A percentile compares a stretch with the other conserved stretches of the same genome.
Conservation (phyloP, 1,140 invertebrate genomes). For the Armadillidium nasatum region DNA sequence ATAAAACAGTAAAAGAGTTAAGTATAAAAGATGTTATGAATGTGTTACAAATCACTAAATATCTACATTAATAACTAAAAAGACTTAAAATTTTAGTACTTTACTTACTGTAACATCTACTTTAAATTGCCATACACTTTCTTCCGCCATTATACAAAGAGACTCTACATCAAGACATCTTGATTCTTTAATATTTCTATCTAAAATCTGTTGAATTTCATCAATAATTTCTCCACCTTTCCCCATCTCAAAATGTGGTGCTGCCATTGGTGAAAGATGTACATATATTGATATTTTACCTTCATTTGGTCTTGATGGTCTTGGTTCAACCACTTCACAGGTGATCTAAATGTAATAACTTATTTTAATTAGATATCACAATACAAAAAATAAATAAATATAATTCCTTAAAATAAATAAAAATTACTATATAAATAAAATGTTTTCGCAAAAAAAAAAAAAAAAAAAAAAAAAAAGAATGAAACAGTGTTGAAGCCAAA, state of each 20-base stretch:
- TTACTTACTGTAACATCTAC: slow-evolving; percentile 29
- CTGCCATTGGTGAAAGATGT: slow-evolving; percentile 29
- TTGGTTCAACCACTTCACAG: slow-evolving; percentile 27
- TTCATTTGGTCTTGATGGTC: slow-evolving; percentile 26
- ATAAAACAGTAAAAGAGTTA: no score
- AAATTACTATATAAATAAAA: no score
- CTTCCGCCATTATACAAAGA: slow-evolving; percentile 28
- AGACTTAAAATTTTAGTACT: background rate
- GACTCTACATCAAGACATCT: slow-evolving; percentile 25
- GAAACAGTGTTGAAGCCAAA: no score
- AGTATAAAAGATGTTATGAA: no score
- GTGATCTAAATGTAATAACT: slow-evolving; percentile 11
- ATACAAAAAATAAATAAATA: no score
- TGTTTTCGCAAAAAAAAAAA: no score
- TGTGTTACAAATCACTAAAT: no score
- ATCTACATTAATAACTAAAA: no score
- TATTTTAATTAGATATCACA: no score
- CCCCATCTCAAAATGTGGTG: slow-evolving; percentile 20
- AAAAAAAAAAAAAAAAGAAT: no score
- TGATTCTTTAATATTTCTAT: slow-evolving; percentile 30
- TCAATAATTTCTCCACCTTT: slow-evolving; percentile 1
- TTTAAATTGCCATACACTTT: slow-evolving; percentile 30
- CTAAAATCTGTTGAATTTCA: slow-evolving; percentile 29
- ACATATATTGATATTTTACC: slow-evolving; percentile 24
- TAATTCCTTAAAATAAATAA: no score